Conservation (phyloP, 92 coral and sea anemone species). For the Bergia sp. region DNA sequence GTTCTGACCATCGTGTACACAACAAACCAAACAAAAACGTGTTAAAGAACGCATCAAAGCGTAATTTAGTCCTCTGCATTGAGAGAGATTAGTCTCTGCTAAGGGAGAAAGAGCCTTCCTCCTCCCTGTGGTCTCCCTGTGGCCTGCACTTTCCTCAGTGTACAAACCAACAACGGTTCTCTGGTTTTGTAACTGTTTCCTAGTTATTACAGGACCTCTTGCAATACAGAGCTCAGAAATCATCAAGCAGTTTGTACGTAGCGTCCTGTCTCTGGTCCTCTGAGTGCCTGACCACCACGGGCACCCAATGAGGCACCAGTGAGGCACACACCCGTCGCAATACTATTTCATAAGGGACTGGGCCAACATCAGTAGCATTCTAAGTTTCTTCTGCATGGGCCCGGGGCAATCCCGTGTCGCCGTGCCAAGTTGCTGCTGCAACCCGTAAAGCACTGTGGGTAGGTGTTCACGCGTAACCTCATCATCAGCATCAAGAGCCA, state of each 20-base stretch:
- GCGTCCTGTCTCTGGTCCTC: background rate
- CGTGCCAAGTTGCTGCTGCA: conserved; percentile 75
- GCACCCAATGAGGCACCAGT: background rate
- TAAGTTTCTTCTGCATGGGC: conserved; percentile 66
- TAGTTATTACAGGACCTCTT: background rate
- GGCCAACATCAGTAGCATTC: conserved; percentile 88
- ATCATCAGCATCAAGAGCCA: conserved; percentile 77
- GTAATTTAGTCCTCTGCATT: background rate
- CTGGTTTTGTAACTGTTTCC: background rate
- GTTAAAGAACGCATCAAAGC: background rate
- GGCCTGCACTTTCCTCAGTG: background rate
- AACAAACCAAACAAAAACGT: background rate
- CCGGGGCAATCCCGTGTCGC: conserved; percentile 68
- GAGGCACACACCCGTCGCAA: background rate
- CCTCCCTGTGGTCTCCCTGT: background rate
- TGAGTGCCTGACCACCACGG: background rate
- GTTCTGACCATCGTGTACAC: background rate
- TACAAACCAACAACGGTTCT: background rate
- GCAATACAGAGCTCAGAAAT: background rate
- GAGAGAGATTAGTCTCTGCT: background rate
- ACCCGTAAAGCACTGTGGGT: conserved; percentile 75
- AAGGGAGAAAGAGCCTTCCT: background rate
- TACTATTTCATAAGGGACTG: conserved; percentile 66
- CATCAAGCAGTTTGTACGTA: background rate
- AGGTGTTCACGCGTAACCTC: conserved; percentile 90